Conservation (phyloP, 1,140 invertebrate species). For the Drosophila bocqueti region DNA sequence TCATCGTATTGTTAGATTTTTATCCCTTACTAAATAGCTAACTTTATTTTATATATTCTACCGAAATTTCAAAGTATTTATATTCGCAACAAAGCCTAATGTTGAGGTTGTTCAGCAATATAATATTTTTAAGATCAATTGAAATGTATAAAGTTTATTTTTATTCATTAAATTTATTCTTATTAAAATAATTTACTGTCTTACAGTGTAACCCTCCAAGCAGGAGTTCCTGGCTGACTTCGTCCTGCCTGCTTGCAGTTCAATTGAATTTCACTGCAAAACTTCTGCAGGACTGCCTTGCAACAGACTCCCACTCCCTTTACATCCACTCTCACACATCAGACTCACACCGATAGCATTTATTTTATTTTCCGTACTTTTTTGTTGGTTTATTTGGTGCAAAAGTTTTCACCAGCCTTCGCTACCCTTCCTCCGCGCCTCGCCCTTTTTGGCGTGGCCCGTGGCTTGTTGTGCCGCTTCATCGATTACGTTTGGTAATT, state of each 20-base stretch:
- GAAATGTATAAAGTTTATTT: neutral
- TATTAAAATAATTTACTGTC: neutral
- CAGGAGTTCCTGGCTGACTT: conserved; percentile 21
- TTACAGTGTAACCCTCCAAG: neutral
- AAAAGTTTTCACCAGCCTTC: conserved; percentile 54
- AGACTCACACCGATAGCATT: conserved; percentile 17
- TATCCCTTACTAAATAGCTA: neutral
- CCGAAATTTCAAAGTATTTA: neutral
- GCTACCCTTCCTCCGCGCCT: neutral
- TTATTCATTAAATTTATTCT: too few species aligned
- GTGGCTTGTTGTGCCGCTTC: conserved; percentile 59
- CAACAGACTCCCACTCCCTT: conserved; percentile 1
- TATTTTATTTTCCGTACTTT: conserved; percentile 32
- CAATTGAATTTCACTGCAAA: conserved; percentile 72
- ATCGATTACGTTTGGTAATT: conserved; percentile 73
- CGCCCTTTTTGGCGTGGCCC: conserved; percentile 13
- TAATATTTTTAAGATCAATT: neutral
- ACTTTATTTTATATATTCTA: neutral
- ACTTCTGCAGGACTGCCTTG: conserved; percentile 33
- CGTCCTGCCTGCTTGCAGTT: conserved; percentile 48
- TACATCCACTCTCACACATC: conserved; percentile 8
- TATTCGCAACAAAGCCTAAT: neutral
- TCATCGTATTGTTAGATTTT: neutral
- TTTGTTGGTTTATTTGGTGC: conserved; percentile 53
- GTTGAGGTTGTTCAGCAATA: neutral